Base-by-base conservation (phyloP, 92 coral and sea anemone species). In the Phymanthus crucifer region DNA sequence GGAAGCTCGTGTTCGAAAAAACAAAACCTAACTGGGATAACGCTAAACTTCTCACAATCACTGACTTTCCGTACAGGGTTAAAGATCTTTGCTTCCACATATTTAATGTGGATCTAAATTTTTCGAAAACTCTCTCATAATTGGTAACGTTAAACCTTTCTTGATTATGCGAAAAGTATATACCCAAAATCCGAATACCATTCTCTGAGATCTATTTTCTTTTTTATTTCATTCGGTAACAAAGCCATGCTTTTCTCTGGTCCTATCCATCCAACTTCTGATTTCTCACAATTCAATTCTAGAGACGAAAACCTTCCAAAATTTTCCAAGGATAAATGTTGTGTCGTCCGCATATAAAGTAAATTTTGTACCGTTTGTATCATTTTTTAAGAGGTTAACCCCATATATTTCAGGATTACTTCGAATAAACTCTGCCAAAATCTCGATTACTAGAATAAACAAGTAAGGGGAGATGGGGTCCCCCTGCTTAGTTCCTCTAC, bases 401-500 rank as follows among this genome's bases (percentile, higher is more conserved):
- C 80, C 71, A 31, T 76, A 37, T 10, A 76, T 76, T 33, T 34
- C 33, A 37, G 27, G 9, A 34, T 58, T 31, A 48, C 45, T 34
- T 21, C 46, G 37, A 37, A 76, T 36, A 21, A 32, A 17, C 56
- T 40, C 12, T 21, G 71, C 78, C 47, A 80, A 7, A 10, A 80
- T 80, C 48, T 80, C 78, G 9, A 71, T 66, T 13, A 71, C 35
- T 32, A 71, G 31, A 26, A 80, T 10, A 54, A 48, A 71, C 21
- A 75, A 4, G n/a, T 75, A 75, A 17, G 76, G 70, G 40, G 78
- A 71, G 3, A 80, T 70, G 16, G 84, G 84, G 35, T 80, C 71
- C 3, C 84, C 77, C 36, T 80, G 77, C 66, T 80, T 80, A 3
- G 77, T 48, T 14, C 77, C 83, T 24, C 76, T 40, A 18, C 47